phyloP scores from a whole-genome alignment of 2,113 vertebrate species.

The Struthidea cinerea region DNA sequence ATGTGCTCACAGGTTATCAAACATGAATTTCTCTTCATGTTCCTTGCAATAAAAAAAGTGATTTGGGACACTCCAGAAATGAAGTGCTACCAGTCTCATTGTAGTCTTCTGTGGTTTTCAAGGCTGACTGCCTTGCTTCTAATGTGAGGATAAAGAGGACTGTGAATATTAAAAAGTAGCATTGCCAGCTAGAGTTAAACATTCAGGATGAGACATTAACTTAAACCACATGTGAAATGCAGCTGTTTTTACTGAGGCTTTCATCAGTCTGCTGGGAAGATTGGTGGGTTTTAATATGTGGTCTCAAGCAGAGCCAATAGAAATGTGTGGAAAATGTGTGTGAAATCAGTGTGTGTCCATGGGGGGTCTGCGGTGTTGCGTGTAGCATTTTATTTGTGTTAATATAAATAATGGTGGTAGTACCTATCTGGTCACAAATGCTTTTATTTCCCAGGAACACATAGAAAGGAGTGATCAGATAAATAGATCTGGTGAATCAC shows the following conservation, averaged over 20 bases:
- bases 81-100: slow-evolving; percentile 66
- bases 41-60: slow-evolving; percentile 42
- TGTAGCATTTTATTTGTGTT: slow-evolving; percentile 54
- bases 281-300: slow-evolving; percentile 83
- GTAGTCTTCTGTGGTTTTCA: slow-evolving; percentile 41
- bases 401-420: slow-evolving; percentile 46
- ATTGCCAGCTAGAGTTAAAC: slow-evolving; percentile 72
- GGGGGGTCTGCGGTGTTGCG: slow-evolving; percentile 30
- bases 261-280: slow-evolving; percentile 79
- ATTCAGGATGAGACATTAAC: slow-evolving; percentile 71
- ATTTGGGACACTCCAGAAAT: slow-evolving; percentile 66
- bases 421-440: slow-evolving; percentile 11
- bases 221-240: slow-evolving; percentile 77
- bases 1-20: slow-evolving; percentile 14
- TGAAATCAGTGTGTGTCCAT: slow-evolving; percentile 67
- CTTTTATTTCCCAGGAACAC: neutral
- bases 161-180: slow-evolving; percentile 66
- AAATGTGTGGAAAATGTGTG: slow-evolving; percentile 77
- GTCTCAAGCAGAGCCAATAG: slow-evolving; percentile 75
- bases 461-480: neutral
- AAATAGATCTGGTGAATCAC: neutral
- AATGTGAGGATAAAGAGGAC: slow-evolving; percentile 63
- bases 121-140: slow-evolving; percentile 49
- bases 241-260: slow-evolving; percentile 79
- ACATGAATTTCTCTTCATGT: neutral